A percentile compares a stretch with the other conserved stretches of the same genome.
These are phyloP conservation scores for Pasiphila rectangulata DNA, from an alignment of 2,888 invertebrate species.

Conservation along the genomic window DNA sequence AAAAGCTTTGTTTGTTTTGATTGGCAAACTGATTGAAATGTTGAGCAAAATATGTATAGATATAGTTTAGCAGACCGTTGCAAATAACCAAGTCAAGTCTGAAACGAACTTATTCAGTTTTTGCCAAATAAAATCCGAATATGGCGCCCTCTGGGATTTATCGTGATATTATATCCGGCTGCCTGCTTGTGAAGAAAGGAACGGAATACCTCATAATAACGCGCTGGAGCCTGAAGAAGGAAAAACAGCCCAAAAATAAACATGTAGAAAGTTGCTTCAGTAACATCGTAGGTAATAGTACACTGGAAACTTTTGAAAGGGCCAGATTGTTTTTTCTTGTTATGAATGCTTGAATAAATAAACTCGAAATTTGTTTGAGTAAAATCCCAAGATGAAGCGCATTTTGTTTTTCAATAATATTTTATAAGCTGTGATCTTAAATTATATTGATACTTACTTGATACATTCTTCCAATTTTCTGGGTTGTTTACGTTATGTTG, in stretches of 20 bases:
- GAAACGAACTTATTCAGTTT: background rate
- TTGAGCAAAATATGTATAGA: background rate
- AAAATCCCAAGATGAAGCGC: background rate
- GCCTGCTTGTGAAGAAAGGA: background rate
- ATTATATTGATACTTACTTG: no score
- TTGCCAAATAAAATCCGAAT: background rate
- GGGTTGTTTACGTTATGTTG: background rate
- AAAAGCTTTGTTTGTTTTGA: no score
- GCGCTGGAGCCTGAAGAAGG: background rate
- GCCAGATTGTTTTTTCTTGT: no score
- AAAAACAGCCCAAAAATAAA: slow-evolving; percentile 1
- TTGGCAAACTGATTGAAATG: background rate
- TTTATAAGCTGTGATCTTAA: background rate
- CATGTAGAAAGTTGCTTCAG: slow-evolving; percentile 2
- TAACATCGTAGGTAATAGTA: no score
- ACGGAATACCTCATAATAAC: slow-evolving; percentile 5
- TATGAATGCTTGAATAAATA: no score
- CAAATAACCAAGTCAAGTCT: background rate
- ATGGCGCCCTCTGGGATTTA: background rate
- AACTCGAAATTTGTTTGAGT: no score
- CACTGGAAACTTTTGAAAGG: no score
- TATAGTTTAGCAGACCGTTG: background rate
- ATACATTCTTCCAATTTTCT: background rate
- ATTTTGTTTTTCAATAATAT: slow-evolving; percentile 1
- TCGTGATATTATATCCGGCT: background rate